Percentiles rank a stretch among this genome's conserved stretches.
phyloP scores from a whole-genome alignment of 1,140 invertebrate species.

The Calycopis cecrops region DNA sequence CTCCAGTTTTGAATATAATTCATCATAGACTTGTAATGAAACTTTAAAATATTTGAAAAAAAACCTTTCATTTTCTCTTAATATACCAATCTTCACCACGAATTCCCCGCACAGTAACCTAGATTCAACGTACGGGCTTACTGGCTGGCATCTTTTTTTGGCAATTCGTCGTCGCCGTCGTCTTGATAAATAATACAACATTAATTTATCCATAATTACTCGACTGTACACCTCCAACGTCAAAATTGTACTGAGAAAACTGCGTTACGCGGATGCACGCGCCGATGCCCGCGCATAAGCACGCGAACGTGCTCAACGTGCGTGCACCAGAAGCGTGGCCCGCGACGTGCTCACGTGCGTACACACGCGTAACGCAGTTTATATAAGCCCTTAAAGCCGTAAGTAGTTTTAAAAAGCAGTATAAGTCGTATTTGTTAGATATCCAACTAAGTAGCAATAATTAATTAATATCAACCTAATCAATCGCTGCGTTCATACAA shows the following conservation, averaged over 20 bases:
- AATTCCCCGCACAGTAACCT: conserved; percentile 23
- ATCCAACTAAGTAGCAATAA: no score
- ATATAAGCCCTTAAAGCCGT: no score
- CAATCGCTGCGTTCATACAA: no score
- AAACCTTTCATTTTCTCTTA: conserved; percentile 28
- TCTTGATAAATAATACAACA: conserved; percentile 21
- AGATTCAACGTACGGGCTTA: conserved; percentile 24
- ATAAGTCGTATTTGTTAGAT: no score
- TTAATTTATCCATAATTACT: conserved; percentile 23
- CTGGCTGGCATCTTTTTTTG: conserved; percentile 23
- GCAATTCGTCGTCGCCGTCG: conserved; percentile 20
- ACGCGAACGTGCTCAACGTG: no score
- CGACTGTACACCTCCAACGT: conserved; percentile 21
- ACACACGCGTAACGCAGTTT: no score
- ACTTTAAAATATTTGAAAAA: conserved; percentile 30
- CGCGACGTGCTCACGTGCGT: no score
- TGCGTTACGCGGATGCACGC: conserved; percentile 18
- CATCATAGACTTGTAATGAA: conserved; percentile 28
- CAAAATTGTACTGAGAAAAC: conserved; percentile 23
- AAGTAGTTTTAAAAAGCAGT: no score
- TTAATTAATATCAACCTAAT: no score
- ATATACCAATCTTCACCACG: conserved; percentile 21
- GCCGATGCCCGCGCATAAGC: no score
- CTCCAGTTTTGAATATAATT: conserved; percentile 30
- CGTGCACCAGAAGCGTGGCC: no score